Conservation (phyloP, 1,140 invertebrate species). For the Dufourea novaeangliae region DNA sequence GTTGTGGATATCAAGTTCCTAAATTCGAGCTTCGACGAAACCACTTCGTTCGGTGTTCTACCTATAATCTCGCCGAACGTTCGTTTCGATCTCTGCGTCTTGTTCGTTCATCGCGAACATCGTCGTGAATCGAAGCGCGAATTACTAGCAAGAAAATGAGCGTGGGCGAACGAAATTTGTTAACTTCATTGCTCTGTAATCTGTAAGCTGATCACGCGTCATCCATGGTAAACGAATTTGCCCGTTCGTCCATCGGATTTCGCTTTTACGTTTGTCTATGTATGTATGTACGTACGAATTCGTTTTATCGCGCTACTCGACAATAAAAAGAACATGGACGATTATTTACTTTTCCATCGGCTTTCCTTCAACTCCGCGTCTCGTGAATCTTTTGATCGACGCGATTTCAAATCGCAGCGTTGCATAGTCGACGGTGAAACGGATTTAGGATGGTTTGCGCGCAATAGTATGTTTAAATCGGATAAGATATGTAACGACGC, state of each 20-base stretch:
- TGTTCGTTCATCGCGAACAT: not conserved
- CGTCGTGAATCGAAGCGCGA: not conserved
- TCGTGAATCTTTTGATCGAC: too few species aligned
- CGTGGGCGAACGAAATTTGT: not conserved
- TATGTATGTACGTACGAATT: not conserved
- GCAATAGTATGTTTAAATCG: too few species aligned
- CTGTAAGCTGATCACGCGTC: not conserved
- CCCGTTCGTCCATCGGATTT: not conserved
- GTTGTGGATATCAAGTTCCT: conserved; percentile 31
- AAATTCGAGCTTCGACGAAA: not conserved
- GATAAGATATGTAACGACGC: too few species aligned
- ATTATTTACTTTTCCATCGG: not conserved
- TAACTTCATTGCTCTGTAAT: too few species aligned
- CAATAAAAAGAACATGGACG: conserved; percentile 14
- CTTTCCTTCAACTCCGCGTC: not conserved
- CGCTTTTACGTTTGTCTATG: not conserved
- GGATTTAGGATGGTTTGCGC: too few species aligned
- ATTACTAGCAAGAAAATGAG: not conserved
- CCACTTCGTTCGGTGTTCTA: not conserved
- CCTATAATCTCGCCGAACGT: not conserved
- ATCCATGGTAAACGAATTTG: not conserved
- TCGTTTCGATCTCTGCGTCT: not conserved
- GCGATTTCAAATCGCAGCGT: too few species aligned
- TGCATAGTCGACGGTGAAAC: too few species aligned
- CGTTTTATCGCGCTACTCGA: not conserved